Evolutionary conservation across 2,113 vertebrate species (phyloP).

Genomic region (Amazona guildingii): DNA sequence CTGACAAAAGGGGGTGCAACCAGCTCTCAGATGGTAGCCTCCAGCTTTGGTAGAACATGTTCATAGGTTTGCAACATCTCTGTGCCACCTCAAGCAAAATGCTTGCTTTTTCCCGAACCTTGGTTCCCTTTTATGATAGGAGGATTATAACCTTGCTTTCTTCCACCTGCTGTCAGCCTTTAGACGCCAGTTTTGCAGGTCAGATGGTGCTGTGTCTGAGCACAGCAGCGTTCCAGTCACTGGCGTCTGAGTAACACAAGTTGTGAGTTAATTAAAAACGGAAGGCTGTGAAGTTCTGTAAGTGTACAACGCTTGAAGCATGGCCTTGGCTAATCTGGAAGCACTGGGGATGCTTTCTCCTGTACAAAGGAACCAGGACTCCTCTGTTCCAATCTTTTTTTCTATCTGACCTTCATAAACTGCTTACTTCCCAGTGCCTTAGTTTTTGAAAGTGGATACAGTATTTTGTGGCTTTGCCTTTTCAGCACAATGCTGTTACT

Average conservation of each 20-base stretch:
- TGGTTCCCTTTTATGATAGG: neutral
- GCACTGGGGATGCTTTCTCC: neutral
- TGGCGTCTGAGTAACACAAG: neutral
- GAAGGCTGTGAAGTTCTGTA: neutral
- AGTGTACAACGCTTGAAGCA: neutral
- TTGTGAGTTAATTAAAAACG: neutral
- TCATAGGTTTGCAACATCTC: neutral
- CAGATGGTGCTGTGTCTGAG: neutral
- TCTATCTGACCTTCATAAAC: neutral
- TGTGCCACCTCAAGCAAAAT: neutral
- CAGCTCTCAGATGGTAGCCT: neutral
- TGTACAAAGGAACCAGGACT: neutral
- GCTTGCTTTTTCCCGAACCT: neutral
- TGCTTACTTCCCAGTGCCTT: neutral
- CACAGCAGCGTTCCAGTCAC: neutral
- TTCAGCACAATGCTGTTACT: neutral
- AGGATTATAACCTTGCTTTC: neutral
- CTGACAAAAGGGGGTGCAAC: neutral
- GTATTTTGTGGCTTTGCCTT: neutral
- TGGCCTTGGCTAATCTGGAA: neutral
- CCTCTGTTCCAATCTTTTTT: neutral
- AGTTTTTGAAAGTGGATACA: neutral
- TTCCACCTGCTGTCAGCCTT: neutral
- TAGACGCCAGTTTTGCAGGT: rapidly evolving
- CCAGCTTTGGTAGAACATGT: neutral